A percentile compares a stretch with the other conserved stretches of the same genome.
Evolutionary conservation across 23 tunicate genomes (phyloP).

Genomic region (Halocynthia roretzi): DNA sequence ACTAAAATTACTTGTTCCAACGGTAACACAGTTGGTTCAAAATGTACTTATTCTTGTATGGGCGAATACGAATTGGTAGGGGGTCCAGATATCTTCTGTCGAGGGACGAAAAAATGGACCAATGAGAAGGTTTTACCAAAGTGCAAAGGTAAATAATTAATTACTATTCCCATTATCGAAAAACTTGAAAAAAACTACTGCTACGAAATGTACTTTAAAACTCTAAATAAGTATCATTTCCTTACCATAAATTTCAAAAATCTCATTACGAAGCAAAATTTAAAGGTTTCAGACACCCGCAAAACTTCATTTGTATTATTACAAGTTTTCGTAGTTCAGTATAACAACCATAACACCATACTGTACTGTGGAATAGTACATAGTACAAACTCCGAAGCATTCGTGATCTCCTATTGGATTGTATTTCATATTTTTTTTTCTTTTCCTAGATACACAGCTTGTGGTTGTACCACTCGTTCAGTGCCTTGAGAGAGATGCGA

Average conservation of each 20-base stretch:
- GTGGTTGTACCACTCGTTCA: neutral
- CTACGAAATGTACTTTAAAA: too few relatives aligned
- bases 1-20: constrained; percentile 33
- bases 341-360: too few relatives aligned
- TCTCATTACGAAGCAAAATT: too few relatives aligned
- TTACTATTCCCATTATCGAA: neutral
- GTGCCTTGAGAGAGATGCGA: constrained; percentile 10
- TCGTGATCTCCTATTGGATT: too few relatives aligned
- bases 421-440: neutral
- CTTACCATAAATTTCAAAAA: too few relatives aligned
- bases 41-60: constrained; percentile 41
- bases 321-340: too few relatives aligned
- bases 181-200: too few relatives aligned
- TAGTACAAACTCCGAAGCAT: too few relatives aligned
- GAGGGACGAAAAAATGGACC: constrained; percentile 55
- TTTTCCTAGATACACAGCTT: neutral
- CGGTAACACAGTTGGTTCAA: constrained; percentile 53
- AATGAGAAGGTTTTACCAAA: constrained; percentile 18
- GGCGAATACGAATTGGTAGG: constrained; percentile 22
- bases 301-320: too few relatives aligned
- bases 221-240: too few relatives aligned
- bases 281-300: too few relatives aligned
- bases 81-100: constrained; percentile 41
- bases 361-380: too few relatives aligned
- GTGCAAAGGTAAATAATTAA: neutral